Base-by-base conservation (phyloP, 2,113 vertebrate genomes). In the Triplophysa dalaica region DNA sequence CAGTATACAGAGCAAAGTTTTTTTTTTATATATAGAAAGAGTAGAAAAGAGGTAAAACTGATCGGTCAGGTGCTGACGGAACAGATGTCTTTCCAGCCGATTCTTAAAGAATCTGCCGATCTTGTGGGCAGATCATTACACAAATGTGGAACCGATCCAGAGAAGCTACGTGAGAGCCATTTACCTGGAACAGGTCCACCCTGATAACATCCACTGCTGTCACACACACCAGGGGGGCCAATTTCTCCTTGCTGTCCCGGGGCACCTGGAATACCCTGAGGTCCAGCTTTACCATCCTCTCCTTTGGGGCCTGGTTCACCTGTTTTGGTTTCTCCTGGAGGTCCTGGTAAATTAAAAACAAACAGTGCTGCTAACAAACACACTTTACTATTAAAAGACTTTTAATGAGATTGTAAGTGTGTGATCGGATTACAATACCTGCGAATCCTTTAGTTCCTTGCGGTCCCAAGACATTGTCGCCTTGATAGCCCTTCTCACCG, bases 151-250 rank as follows among this genome's bases (percentile, higher is more conserved):
- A 29, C 26, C 26, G 26, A 29, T 29, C 26, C 26, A 29, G 26
- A 29, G 26, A 29, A 29, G 26, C 1, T 29, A 29, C 26, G 26
- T 29, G 26, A 29, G 26, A 29, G 26, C 26, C 26, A 29, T 38
- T 22, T 62, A 86, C 85, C 83, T 79, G 70, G 62, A 81, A 75
- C 50, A 4, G 58, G 84, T 12, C 81, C 76, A 79, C 48, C 50
- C 12, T 75, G 83, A 0, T 90, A 89, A 74, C 95, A 96, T 33
- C 94, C 92, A 73, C 91, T 94, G 86, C 81, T 79, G 81, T 95
- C 93, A 85, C 95, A 96, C 2, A 83, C 85, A 2, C 95, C 95
- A 0, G 92, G 84, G 2, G 89, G 89, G 13, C 94, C 95, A 11
- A 92, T 41, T 81, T 95, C 93, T 19, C 95, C 95, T 3, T 83